A percentile compares a stretch with the other conserved stretches of the same genome.
Evolutionary conservation across 2,888 invertebrate species (phyloP).

Genomic region (Eupeodes luniger): DNA sequence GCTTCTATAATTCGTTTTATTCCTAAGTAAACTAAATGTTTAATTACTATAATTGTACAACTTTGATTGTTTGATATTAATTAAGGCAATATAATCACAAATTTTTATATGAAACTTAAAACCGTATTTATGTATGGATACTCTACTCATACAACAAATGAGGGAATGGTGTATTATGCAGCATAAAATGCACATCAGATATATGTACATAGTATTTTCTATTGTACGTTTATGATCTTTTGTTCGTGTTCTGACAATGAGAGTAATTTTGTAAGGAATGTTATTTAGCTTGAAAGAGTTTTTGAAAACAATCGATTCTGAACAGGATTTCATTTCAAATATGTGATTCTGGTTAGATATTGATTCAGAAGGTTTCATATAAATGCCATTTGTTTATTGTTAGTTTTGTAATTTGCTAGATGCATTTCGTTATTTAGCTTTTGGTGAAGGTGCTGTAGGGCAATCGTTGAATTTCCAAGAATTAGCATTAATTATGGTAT

Average conservation of each 20-base stretch:
- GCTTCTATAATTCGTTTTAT: neutral
- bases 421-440: too few species aligned
- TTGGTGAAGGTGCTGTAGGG: too few species aligned
- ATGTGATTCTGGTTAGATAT: too few species aligned
- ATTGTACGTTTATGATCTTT: neutral
- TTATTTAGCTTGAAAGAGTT: neutral
- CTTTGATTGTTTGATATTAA: conserved; percentile 20
- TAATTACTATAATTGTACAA: conserved; percentile 14
- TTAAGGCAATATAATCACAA: conserved; percentile 1
- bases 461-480: too few species aligned
- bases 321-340: neutral
- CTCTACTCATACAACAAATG: too few species aligned
- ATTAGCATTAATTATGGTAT: too few species aligned
- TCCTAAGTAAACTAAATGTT: neutral
- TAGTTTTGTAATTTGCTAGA: too few species aligned
- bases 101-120: neutral
- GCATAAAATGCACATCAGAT: neutral
- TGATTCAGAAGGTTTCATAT: too few species aligned
- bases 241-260: neutral
- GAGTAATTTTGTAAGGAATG: neutral
- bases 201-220: neutral
- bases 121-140: neutral
- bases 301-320: neutral
- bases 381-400: too few species aligned
- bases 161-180: neutral